Evolutionary conservation across 2,888 invertebrate genomes (phyloP).

Genomic region (Drosophila testacea): DNA sequence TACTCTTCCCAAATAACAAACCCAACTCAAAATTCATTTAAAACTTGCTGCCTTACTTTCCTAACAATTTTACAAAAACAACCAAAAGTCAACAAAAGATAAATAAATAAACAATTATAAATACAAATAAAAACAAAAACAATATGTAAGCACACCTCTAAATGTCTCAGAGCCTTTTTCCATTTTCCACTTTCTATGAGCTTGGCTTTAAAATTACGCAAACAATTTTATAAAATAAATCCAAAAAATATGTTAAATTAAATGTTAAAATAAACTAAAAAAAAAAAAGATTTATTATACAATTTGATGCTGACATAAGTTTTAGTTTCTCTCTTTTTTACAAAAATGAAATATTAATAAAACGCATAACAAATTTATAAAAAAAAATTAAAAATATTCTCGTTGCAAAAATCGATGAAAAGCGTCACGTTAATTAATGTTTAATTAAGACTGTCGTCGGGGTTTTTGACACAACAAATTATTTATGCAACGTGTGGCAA

Average conservation of each 20-base stretch:
- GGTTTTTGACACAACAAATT: constrained; percentile 33
- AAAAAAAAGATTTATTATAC: constrained; percentile 35
- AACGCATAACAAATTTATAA: constrained; percentile 38
- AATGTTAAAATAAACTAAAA: constrained; percentile 50
- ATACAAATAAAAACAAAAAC: constrained; percentile 1
- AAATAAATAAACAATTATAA: neutral
- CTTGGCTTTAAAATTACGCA: constrained; percentile 63
- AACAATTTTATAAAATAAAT: constrained; percentile 48
- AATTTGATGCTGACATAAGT: constrained; percentile 54
- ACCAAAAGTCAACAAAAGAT: neutral
- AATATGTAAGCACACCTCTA: constrained; percentile 44
- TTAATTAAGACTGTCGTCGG: constrained; percentile 49
- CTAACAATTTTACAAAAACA: constrained; percentile 58
- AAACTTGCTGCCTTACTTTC: constrained; percentile 78
- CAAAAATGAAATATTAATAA: constrained; percentile 5
- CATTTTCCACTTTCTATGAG: constrained; percentile 70
- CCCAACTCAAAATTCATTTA: constrained; percentile 59
- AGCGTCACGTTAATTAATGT: constrained; percentile 54
- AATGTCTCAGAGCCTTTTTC: constrained; percentile 61
- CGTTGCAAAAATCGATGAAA: constrained; percentile 36
- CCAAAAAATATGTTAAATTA: constrained; percentile 53
- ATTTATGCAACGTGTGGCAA: constrained; percentile 51
- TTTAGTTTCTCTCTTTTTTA: constrained; percentile 39
- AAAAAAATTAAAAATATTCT: constrained; percentile 9
- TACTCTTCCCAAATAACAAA: constrained; percentile 59